These are phyloP conservation scores for Stichopus chloronotus DNA, from an alignment of 35 echinoderm and acorn worm species.

Conservation along the genomic window DNA sequence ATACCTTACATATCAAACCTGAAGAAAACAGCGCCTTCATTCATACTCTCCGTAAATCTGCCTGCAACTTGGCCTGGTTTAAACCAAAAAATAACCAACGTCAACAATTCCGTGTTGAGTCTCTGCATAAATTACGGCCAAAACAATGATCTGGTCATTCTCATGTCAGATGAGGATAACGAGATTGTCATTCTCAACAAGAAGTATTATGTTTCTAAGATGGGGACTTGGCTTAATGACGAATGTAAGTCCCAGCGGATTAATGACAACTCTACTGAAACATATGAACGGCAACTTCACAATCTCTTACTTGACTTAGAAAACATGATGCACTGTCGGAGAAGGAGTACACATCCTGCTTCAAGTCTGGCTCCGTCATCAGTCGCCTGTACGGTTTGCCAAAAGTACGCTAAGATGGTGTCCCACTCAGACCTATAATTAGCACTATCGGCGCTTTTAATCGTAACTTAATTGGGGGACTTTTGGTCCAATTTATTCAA, in stretches of 20 bases:
- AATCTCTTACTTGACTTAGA: not conserved
- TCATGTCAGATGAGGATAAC: not conserved
- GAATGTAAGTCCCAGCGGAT: not conserved
- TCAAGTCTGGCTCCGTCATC: no score
- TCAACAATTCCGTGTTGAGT: not conserved
- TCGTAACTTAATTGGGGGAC: no score
- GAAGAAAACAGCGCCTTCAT: not conserved
- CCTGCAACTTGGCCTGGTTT: not conserved
- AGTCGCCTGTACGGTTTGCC: conserved; percentile 5
- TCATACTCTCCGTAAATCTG: conserved; percentile 14
- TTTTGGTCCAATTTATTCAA: no score
- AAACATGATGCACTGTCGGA: not conserved
- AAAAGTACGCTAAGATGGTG: not conserved
- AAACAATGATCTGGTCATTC: not conserved
- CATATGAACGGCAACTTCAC: not conserved
- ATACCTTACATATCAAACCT: not conserved
- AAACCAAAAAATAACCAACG: not conserved
- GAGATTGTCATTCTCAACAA: not conserved
- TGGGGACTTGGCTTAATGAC: not conserved
- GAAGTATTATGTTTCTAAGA: not conserved
- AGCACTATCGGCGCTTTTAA: no score
- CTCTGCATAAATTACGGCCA: not conserved
- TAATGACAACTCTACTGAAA: not conserved
- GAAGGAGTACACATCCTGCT: not conserved
- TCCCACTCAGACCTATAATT: no score